Evolutionary conservation across 2,113 vertebrate genomes (phyloP), one percentile per base, ranked within the genome.

Genomic region (Prochilodus magdalenae): DNA sequence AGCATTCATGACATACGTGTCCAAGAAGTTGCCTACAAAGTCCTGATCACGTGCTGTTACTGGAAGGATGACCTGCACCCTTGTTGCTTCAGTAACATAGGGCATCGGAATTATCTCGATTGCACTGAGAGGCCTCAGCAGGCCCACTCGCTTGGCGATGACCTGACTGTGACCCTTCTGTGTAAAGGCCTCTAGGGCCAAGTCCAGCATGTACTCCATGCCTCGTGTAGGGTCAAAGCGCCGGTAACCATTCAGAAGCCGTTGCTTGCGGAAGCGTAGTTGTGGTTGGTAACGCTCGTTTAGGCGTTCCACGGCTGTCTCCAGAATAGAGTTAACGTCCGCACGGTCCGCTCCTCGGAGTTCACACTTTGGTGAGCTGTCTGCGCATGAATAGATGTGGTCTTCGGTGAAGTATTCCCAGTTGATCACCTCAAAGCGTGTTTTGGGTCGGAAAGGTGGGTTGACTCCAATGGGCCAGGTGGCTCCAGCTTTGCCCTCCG

Each of bases 401-500:
- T 96, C 97, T 79, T 99, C 98, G 0, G 97, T 99, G 88, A 99
- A 99, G 90, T 99, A 98, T 81, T 99, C 97, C 98, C 97, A 99
- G 92, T 94, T 95, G 81, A 99, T 94, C 0, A 98, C 96, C 90
- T 99, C 97, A n/a, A 98, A 99, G 36, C 97, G 97, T 0, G 97
- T 97, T 80, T 90, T 94, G 0, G 98, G 96, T 4, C 90, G 93
- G 85, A 98, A 99, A 0, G 97, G 97, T 0, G 95, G 92, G 0
- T 96, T 96, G 82, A 99, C 94, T n/a, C 98, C 98, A 0, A 98
- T 83, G 0, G 98, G 98, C 97, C 98, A 99, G 0, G 94, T 95
- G 83, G 96, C 89, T 16, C 95, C 96, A 0, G 94, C 93, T 83
- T 95, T 95, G 0, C 96, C 96, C 14, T 97, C 95, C 0, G 97